Evolutionary conservation across 2,797 vertebrate species (phyloP).

Genomic region (Moxostoma hubbsi): DNA sequence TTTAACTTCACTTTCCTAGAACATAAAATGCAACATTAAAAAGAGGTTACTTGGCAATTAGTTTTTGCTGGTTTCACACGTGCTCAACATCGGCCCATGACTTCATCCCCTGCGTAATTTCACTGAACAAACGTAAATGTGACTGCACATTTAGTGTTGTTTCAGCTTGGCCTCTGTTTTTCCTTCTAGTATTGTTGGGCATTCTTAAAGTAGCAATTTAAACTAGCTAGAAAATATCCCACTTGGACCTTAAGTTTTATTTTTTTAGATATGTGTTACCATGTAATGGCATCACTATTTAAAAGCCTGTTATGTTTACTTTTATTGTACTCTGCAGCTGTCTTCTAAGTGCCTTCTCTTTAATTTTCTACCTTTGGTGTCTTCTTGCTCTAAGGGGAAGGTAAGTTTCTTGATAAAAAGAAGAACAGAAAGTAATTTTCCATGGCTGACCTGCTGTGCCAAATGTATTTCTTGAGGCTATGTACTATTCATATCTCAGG

Average conservation of each 20-base stretch:
- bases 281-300: not conserved
- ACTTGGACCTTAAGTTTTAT: slow-evolving; percentile 16
- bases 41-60: too few species aligned
- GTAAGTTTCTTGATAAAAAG: slow-evolving; percentile 45
- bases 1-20: too few species aligned
- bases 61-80: too few species aligned
- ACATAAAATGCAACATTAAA: too few species aligned
- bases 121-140: too few species aligned
- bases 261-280: not conserved
- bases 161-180: slow-evolving; percentile 55
- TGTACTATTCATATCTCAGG: slow-evolving; percentile 54
- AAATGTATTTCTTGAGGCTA: slow-evolving; percentile 56
- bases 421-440: slow-evolving; percentile 53
- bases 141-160: slow-evolving; percentile 43
- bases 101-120: too few species aligned
- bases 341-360: slow-evolving; percentile 3
- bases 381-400: slow-evolving; percentile 14
- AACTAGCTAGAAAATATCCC: slow-evolving; percentile 29
- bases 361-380: slow-evolving; percentile 1
- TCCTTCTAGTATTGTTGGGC: slow-evolving; percentile 51
- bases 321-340: not conserved
- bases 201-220: slow-evolving; percentile 30
- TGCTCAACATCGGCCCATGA: too few species aligned
- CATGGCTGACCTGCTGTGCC: slow-evolving; percentile 43
- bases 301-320: not conserved